Conservation (phyloP, 2,888 invertebrate species). For the Platycheirus albimanus region DNA sequence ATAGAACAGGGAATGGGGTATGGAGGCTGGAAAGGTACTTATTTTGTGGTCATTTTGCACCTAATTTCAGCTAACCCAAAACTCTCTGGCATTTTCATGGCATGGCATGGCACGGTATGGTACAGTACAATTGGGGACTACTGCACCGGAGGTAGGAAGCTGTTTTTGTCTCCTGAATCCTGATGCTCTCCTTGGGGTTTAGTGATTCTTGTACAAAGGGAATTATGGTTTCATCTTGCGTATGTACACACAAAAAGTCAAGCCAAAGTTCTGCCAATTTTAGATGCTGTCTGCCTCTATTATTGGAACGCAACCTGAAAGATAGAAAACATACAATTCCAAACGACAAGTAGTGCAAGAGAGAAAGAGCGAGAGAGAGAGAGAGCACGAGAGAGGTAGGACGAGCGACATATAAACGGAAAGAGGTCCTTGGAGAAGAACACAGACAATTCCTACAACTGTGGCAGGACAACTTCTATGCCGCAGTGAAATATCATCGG, state of each 20-base stretch:
- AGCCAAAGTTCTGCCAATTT: conserved; percentile 61
- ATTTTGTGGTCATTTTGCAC: conserved; percentile 81
- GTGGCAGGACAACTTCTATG: conserved; percentile 21
- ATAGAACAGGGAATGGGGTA: no score
- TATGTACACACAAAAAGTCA: conserved; percentile 61
- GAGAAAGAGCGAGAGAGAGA: neutral
- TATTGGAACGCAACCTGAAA: conserved; percentile 35
- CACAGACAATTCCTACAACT: conserved; percentile 52
- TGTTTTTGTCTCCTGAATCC: conserved; percentile 20
- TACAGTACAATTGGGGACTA: conserved; percentile 24
- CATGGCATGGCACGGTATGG: no score
- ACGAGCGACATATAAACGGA: no score
- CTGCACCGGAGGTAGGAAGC: conserved; percentile 8
- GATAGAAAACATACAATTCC: neutral
- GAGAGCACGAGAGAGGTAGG: neutral
- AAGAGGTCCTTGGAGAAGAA: conserved; percentile 46
- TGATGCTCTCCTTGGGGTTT: conserved; percentile 25
- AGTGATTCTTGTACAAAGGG: conserved; percentile 63
- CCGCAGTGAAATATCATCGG: conserved; percentile 72
- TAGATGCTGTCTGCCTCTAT: conserved; percentile 44
- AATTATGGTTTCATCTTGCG: conserved; percentile 71
- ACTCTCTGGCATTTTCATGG: conserved; percentile 34
- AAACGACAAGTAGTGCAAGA: neutral
- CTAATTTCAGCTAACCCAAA: conserved; percentile 77
- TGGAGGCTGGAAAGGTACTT: conserved; percentile 32